These are phyloP conservation scores for Carassius gibelio DNA, from an alignment of 2,113 vertebrate species.

Conservation along the genomic window DNA sequence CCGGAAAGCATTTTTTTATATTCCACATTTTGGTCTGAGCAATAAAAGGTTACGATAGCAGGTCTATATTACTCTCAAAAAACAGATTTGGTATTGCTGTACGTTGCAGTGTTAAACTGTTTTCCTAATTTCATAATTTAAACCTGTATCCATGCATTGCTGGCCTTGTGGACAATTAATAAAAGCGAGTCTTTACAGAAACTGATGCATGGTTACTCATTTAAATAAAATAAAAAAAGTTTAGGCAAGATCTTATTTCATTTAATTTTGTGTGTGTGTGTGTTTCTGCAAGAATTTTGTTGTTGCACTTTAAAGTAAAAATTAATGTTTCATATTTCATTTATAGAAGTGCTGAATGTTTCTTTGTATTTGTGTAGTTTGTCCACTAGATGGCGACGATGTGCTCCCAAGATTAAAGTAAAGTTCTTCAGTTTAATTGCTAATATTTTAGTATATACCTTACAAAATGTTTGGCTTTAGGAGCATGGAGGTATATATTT, in stretches of 20 bases:
- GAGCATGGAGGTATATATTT: background rate
- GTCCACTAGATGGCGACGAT: background rate
- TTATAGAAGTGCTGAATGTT: background rate
- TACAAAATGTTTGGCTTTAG: background rate
- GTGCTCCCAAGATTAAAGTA: background rate
- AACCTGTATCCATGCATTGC: constrained; percentile 44
- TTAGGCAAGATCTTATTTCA: background rate
- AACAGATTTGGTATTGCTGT: constrained; percentile 34
- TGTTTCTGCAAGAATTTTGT: background rate
- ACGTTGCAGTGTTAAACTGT: constrained; percentile 10
- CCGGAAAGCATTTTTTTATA: constrained; percentile 45
- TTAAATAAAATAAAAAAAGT: background rate
- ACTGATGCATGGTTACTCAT: background rate
- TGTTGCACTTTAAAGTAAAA: background rate
- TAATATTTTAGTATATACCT: background rate
- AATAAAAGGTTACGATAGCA: constrained; percentile 51
- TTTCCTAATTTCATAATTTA: constrained; percentile 23
- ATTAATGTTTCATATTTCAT: too few species aligned
- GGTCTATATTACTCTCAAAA: constrained; percentile 13
- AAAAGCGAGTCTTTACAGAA: constrained; percentile 45
- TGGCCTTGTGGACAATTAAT: constrained; percentile 50
- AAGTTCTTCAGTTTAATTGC: background rate
- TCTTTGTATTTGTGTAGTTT: background rate
- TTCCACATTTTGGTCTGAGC: constrained; percentile 51
- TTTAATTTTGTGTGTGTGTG: too few species aligned